Percentiles rank a stretch among this genome's conserved stretches.
Evolutionary conservation across 2,888 invertebrate species (phyloP).

Genomic region (Steromphala cineraria): DNA sequence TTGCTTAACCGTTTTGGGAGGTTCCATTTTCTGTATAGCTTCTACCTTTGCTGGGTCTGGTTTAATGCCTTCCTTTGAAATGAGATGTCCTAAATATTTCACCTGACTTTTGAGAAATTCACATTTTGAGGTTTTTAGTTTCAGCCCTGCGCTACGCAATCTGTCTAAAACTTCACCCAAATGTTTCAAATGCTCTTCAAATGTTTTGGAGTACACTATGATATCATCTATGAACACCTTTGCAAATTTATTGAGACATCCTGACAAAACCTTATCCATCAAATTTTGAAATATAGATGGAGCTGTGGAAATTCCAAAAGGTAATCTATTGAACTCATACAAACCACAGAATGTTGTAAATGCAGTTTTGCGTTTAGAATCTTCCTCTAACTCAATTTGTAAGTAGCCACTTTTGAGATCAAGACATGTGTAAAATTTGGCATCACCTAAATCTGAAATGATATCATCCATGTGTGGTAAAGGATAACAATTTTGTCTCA

Average conservation of each 20-base stretch:
- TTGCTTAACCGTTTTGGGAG: neutral
- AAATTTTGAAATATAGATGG: neutral
- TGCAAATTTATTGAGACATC: neutral
- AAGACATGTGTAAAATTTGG: neutral
- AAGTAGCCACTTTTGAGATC: slow-evolving; percentile 9
- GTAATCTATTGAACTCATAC: neutral
- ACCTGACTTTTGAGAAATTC: slow-evolving; percentile 3
- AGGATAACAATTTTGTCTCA: neutral
- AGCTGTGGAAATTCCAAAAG: slow-evolving; percentile 15
- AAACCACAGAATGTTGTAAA: neutral
- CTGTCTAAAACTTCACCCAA: slow-evolving; percentile 16
- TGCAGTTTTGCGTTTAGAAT: neutral
- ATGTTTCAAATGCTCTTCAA: slow-evolving; percentile 19
- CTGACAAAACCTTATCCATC: slow-evolving; percentile 22
- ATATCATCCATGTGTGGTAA: slow-evolving; percentile 10
- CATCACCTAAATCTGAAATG: neutral
- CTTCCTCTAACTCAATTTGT: slow-evolving; percentile 20
- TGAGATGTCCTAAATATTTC: slow-evolving; percentile 23
- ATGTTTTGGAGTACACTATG: neutral
- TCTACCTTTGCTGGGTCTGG: neutral
- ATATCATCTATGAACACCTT: slow-evolving; percentile 26
- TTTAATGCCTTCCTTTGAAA: slow-evolving; percentile 21
- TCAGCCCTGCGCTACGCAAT: slow-evolving; percentile 20
- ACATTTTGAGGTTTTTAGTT: slow-evolving; percentile 28
- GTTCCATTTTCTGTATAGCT: neutral